A percentile compares a stretch with the other conserved stretches of the same genome.
Conservation (phyloP, 2,113 vertebrate species). For the Etia nguti region DNA sequence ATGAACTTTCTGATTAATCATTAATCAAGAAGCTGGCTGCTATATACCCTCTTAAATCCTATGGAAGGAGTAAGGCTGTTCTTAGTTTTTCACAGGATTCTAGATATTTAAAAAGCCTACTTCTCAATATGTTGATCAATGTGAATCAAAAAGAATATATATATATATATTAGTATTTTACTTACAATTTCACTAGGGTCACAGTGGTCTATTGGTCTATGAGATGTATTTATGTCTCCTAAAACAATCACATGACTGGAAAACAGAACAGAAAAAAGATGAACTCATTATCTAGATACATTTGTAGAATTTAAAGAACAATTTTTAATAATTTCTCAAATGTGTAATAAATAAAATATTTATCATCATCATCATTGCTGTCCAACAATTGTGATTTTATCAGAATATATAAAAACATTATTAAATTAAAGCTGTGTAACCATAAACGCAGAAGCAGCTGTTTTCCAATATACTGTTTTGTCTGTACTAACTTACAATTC, state of each 20-base stretch:
- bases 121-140: background rate
- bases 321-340: background rate
- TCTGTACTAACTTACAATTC: background rate
- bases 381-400: background rate
- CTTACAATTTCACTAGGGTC: conserved; percentile 79
- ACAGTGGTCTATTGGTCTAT: conserved; percentile 83
- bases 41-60: background rate
- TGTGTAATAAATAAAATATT: background rate
- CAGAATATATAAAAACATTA: background rate
- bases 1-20: background rate
- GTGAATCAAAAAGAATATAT: background rate
- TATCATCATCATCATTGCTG: background rate
- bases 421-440: background rate
- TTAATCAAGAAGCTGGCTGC: background rate
- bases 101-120: background rate
- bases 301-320: background rate
- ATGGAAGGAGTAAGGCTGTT: background rate
- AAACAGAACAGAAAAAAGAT: conserved; percentile 16
- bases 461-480: background rate
- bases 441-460: background rate
- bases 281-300: background rate
- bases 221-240: conserved; percentile 87
- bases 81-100: background rate
- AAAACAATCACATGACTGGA: conserved; percentile 84
- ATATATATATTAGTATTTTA: background rate